Percentiles rank a stretch among this genome's conserved stretches.
These are phyloP conservation scores for Zelostemma sp. DNA, from an alignment of 1,140 invertebrate genomes.

Conservation along the genomic window DNA sequence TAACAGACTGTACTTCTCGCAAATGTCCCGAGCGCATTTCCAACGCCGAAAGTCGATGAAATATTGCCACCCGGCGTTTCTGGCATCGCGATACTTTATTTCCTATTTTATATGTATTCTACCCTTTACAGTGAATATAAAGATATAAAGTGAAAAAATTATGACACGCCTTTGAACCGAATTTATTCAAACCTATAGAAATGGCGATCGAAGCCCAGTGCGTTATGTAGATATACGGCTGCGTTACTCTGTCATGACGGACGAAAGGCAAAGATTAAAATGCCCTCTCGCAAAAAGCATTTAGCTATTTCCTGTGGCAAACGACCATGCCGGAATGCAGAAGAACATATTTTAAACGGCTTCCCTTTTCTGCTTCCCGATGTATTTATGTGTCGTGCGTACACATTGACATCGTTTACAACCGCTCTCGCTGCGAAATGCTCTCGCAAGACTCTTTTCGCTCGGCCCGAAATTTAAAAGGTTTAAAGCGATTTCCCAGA, in stretches of 20 bases:
- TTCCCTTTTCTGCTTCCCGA: constrained; percentile 60
- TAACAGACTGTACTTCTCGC: too few species aligned
- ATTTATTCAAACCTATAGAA: constrained; percentile 30
- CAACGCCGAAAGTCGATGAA: too few species aligned
- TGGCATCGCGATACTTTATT: not conserved
- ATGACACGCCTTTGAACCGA: constrained; percentile 15
- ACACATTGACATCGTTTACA: constrained; percentile 25
- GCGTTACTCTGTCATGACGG: constrained; percentile 34
- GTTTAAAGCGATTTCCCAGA: constrained; percentile 70
- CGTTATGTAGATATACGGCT: constrained; percentile 35
- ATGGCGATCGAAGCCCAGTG: constrained; percentile 22
- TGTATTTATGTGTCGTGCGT: constrained; percentile 65
- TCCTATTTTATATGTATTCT: constrained; percentile 18
- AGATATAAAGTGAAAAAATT: constrained; percentile 42
- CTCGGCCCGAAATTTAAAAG: constrained; percentile 64
- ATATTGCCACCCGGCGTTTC: not conserved
- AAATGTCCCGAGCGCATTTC: too few species aligned
- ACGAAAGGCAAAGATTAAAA: constrained; percentile 70
- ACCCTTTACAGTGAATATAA: constrained; percentile 20
- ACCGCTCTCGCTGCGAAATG: constrained; percentile 19
- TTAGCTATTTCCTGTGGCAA: constrained; percentile 71
- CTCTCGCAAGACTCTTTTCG: constrained; percentile 39
- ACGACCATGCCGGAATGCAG: constrained; percentile 67
- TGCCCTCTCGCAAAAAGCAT: constrained; percentile 70
- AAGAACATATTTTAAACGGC: constrained; percentile 70